phyloP scores from a whole-genome alignment of 2,113 vertebrate species.

The Noctilio leporinus region DNA sequence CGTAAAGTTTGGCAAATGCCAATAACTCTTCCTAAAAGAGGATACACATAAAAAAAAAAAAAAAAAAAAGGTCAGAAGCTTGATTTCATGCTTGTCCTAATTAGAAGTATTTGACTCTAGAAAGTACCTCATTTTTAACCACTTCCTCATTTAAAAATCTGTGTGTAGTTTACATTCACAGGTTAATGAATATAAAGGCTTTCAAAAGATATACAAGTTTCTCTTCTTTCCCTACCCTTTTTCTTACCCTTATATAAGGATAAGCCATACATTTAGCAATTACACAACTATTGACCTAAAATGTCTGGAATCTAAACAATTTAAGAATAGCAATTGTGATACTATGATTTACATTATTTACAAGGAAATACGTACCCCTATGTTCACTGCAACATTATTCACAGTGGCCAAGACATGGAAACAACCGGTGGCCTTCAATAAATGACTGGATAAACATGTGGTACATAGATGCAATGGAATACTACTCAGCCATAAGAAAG shows the following conservation, averaged over 20 bases:
- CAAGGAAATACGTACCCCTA: neutral
- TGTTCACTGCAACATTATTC: neutral
- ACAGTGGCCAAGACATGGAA: neutral
- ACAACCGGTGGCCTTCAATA: neutral
- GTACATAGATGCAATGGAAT: neutral
- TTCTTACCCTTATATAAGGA: neutral
- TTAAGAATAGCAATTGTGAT: neutral
- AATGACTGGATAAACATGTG: neutral
- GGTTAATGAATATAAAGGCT: neutral
- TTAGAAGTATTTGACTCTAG: neutral
- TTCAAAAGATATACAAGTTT: neutral
- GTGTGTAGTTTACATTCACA: neutral
- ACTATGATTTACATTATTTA: neutral
- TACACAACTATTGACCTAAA: neutral
- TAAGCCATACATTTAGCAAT: neutral
- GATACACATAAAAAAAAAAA: neutral
- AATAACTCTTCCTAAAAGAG: constrained; percentile 66
- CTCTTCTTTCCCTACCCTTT: neutral
- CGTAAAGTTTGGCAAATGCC: constrained; percentile 62
- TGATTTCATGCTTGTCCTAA: neutral
- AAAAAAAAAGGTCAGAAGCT: neutral
- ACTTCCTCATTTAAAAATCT: neutral
- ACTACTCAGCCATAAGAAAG: neutral
- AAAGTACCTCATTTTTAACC: neutral
- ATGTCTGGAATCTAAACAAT: neutral